These are phyloP conservation scores for Aramus guarauna DNA, from an alignment of 2,113 vertebrate species.

Conservation along the genomic window DNA sequence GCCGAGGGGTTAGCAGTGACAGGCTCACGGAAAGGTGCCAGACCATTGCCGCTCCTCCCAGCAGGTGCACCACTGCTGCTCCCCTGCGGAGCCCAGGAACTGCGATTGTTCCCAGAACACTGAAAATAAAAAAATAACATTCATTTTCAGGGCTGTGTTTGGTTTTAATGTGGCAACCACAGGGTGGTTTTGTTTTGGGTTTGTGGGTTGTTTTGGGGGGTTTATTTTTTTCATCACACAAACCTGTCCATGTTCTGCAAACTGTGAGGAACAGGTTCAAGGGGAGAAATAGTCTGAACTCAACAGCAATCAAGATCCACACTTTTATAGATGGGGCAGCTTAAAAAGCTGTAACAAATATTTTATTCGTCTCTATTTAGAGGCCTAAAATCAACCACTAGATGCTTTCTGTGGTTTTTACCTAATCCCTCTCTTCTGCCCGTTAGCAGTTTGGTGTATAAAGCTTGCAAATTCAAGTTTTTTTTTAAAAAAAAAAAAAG, in stretches of 20 bases:
- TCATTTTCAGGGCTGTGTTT: background rate
- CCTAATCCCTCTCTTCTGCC: background rate
- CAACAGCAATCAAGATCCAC: background rate
- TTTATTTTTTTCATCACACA: background rate
- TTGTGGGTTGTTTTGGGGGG: too few relatives aligned
- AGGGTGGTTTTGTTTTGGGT: too few relatives aligned
- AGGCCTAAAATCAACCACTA: background rate
- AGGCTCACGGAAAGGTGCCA: background rate
- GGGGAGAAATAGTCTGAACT: background rate
- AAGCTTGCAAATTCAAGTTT: background rate
- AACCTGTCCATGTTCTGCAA: background rate
- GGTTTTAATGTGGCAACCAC: background rate
- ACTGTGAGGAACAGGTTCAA: background rate
- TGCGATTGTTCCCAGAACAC: background rate
- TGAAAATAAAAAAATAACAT: background rate
- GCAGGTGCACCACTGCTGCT: background rate
- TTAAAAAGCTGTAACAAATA: background rate
- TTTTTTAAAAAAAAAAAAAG: background rate
- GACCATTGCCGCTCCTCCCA: background rate
- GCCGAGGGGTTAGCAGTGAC: background rate
- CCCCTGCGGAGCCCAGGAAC: background rate
- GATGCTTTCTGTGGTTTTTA: background rate
- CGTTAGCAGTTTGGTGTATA: background rate
- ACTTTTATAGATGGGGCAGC: background rate
- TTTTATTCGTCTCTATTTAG: background rate